Evolutionary conservation across 1,140 invertebrate genomes (phyloP).

Genomic region (Bombyx mori): DNA sequence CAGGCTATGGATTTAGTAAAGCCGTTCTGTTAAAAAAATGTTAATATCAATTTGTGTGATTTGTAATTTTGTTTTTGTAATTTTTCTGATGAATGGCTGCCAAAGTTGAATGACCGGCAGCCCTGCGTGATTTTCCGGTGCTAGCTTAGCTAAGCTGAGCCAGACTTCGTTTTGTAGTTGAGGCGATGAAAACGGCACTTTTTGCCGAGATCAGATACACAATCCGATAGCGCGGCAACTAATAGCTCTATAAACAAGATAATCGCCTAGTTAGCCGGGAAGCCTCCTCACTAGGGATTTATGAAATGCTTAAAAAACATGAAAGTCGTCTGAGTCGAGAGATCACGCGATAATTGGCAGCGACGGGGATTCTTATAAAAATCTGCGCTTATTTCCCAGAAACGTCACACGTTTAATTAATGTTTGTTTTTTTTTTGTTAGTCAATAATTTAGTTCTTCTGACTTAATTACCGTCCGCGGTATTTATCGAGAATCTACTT

Average conservation of each 20-base stretch:
- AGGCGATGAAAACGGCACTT: conserved; percentile 48
- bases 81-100: no score
- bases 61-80: no score
- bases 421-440: neutral
- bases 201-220: conserved; percentile 45
- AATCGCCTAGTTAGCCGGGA: conserved; percentile 44
- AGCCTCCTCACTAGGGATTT: conserved; percentile 16
- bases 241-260: conserved; percentile 63
- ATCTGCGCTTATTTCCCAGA: neutral
- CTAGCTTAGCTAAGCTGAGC: conserved; percentile 7
- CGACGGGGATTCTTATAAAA: neutral
- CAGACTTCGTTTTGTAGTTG: conserved; percentile 3
- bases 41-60: no score
- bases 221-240: conserved; percentile 46
- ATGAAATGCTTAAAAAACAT: conserved; percentile 19
- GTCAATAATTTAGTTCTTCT: no score
- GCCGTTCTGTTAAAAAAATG: no score
- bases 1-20: no score
- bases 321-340: conserved; percentile 7
- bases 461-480: no score
- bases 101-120: neutral
- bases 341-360: conserved; percentile 2
- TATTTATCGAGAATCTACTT: no score
- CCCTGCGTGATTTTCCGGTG: neutral
- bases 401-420: neutral